Conservation (phyloP, 2,113 vertebrate genomes). For the Gavialis gangeticus region DNA sequence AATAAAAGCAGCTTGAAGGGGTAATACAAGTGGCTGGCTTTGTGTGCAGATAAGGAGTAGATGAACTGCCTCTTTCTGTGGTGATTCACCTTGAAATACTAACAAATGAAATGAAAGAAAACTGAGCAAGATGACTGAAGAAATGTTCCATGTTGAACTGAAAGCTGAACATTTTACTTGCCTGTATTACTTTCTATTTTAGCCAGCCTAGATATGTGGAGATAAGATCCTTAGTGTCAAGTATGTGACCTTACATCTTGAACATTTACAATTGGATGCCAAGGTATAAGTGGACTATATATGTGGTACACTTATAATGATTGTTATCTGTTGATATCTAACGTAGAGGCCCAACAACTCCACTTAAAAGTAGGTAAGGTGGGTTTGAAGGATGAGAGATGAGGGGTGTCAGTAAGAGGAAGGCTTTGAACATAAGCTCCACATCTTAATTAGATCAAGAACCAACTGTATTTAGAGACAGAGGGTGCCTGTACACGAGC, state of each 20-base stretch:
- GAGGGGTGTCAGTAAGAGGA: not conserved
- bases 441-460: not conserved
- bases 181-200: not conserved
- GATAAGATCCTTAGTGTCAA: not conserved
- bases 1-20: not conserved
- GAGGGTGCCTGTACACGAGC: no score
- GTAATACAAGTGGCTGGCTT: not conserved
- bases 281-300: not conserved
- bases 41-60: not conserved
- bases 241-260: accelerated
- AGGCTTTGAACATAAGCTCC: not conserved
- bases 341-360: accelerated
- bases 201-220: not conserved
- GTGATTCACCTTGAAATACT: not conserved
- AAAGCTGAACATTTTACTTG: not conserved
- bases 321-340: accelerated
- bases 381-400: not conserved
- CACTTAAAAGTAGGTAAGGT: not conserved
- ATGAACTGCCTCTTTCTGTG: not conserved
- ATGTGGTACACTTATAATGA: not conserved
- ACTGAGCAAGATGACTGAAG: not conserved
- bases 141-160: not conserved
- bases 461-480: no score
- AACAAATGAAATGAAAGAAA: not conserved
- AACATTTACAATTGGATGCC: not conserved